Percentiles rank a stretch among this genome's conserved stretches.
These are phyloP conservation scores for Cecropterus lyciades DNA, from an alignment of 1,140 invertebrate species.

Conservation along the genomic window DNA sequence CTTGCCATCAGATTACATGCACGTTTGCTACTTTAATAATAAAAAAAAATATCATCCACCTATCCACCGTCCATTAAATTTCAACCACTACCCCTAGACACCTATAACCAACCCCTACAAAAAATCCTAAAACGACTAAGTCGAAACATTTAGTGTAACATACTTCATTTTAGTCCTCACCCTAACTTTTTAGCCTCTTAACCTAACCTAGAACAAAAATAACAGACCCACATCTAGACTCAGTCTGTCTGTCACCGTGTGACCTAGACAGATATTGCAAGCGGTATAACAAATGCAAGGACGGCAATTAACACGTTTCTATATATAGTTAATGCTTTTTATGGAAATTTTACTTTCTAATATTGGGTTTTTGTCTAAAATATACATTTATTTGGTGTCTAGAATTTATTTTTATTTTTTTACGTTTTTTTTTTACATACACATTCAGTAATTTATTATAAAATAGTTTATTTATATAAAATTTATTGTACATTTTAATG, in stretches of 20 bases:
- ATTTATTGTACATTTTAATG: too few species aligned
- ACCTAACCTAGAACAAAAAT: constrained; percentile 25
- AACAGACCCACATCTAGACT: constrained; percentile 12
- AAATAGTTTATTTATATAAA: too few species aligned
- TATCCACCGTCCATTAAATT: too few species aligned
- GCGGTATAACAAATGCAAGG: not conserved
- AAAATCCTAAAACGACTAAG: not conserved
- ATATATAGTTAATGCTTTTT: not conserved
- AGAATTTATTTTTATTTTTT: too few species aligned
- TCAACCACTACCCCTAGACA: too few species aligned
- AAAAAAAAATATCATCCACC: not conserved
- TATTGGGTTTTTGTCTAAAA: too few species aligned
- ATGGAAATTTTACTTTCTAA: too few species aligned
- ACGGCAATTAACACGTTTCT: not conserved
- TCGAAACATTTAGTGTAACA: not conserved
- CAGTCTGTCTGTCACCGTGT: constrained; percentile 20
- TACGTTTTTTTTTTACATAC: too few species aligned
- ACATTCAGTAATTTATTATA: too few species aligned
- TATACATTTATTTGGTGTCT: too few species aligned
- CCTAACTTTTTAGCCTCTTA: constrained; percentile 1
- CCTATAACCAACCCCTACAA: too few species aligned
- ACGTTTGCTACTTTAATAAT: not conserved
- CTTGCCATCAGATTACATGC: not conserved
- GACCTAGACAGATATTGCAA: constrained; percentile 5
- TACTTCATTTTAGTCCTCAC: too few species aligned